Base-by-base conservation (phyloP, 2,888 invertebrate genomes). In the Drosophila tanythrix region DNA sequence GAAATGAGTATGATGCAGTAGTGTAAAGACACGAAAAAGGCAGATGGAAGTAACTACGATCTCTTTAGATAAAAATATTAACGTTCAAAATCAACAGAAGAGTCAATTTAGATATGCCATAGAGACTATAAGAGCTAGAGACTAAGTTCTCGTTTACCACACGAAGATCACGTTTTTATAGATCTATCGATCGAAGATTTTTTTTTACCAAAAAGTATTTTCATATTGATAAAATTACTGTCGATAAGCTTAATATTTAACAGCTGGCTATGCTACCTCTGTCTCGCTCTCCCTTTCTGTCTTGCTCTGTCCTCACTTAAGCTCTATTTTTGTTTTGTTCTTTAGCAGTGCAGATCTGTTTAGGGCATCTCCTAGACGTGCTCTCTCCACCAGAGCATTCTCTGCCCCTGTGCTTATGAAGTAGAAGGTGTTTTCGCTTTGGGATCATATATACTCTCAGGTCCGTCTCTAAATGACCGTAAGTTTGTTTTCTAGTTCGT, bases 321-420 rank as follows among this genome's bases (percentile, higher is more conserved):
- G n/a, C 18, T 10, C 2, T 21, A 5, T 10, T 29, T 18, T 21
- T 27, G 10, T 18, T 21, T 21, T 43, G 0, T 11, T 25, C 27
- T 13, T 18, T 13, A 29, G 38, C 25, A 60, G 35, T 35, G 70
- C 35, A 52, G 46, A 3, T 56, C 36, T 62, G 15, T 27, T 25
- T 3, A 25, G 15, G 15, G 4, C 15, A 25, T 15, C 25, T 8
- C 8, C 46, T 25, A 15, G 25, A 25, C 25, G 15, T 46, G 15
- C 15, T 46, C 25, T 21, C 13, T 46, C 21, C 0, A 1, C 11
- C 5, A 43, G 43, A 11, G 5, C 43, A 21, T 11, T 21, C 11
- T 21, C 25, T 25, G 7, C 3, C 4, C 1, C 8, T 25, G 15
- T 21, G 46, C 46, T 21, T 21, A 46, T 21, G 13, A 21, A 46